phyloP scores from a whole-genome alignment of 2,797 vertebrate genomes.

The Miichthys miiuy region DNA sequence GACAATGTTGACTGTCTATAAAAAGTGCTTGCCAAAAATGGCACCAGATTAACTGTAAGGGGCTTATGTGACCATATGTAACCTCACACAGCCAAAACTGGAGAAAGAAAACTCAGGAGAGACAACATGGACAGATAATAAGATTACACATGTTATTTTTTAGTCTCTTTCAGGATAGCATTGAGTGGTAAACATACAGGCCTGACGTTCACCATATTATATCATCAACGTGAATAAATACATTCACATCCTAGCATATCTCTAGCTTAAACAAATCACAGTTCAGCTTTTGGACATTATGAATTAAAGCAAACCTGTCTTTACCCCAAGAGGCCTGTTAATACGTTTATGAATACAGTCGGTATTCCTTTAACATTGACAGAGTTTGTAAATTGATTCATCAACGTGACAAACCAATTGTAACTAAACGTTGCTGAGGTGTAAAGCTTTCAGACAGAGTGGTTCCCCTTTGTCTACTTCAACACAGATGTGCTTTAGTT shows the following conservation, averaged over 20 bases:
- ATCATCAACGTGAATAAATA: no score
- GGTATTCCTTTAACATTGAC: background rate
- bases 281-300: no score
- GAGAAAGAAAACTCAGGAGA: slow-evolving; percentile 22
- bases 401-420: background rate
- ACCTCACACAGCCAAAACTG: slow-evolving; percentile 43
- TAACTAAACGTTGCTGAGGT: background rate
- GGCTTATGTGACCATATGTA: slow-evolving; percentile 64
- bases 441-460: background rate
- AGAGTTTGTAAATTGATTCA: background rate
- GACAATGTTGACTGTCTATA: slow-evolving; percentile 54
- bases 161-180: background rate
- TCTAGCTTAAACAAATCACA: no score
- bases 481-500: slow-evolving; percentile 26
- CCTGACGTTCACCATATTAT: background rate
- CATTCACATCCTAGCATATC: no score
- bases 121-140: slow-evolving; percentile 25
- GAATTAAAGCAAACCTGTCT: background rate
- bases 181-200: background rate
- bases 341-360: background rate
- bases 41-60: slow-evolving; percentile 75
- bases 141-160: slow-evolving; percentile 33
- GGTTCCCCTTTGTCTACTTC: slow-evolving; percentile 3
- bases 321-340: background rate
- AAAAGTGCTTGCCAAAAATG: slow-evolving; percentile 61